Evolutionary conservation across 2,888 invertebrate genomes (phyloP), one percentile per base, ranked within the genome.

Genomic region (Lasiommata megera): DNA sequence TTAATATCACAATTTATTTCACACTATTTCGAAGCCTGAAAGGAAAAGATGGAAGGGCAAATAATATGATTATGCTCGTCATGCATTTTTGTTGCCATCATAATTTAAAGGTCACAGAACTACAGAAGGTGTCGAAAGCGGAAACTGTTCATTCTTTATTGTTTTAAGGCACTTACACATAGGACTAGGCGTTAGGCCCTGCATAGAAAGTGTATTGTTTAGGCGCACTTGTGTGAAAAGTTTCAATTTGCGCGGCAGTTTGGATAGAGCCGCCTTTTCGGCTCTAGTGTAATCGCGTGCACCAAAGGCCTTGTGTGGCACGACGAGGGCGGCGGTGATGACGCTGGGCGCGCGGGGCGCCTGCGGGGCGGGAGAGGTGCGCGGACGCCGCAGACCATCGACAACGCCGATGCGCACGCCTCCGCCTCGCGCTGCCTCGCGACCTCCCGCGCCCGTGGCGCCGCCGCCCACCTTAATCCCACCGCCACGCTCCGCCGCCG

Each of bases 301-400:
- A 65, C 94, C 94, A 79, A 96, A 96, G 65, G 93, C 93, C 75
- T 95, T 95, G 76, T 95, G 93, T 8, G 96, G 96, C 69, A 96
- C 93, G 66, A 96, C 93, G 77, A 96, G 92, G 43, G 95, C 96
- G 67, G 95, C 93, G 78, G 88, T 87, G 74, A 90, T 87, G 74
- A 93, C 89, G 46, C 93, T 87, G 56, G 89, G 90, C 36, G 80
- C 79, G 50, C 88, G 86, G 6, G 89, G 89, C 38, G 84, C 81
- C 14, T 86, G 83, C 53, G 89, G 88, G 53, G 86, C 86, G 60
- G 89, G 85, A 1, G 89, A 88, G 16, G 88, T 86, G 67, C 88
- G 86, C 67, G 82, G 77, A 31, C 88, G 84, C 51, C 86, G 79
- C 60, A 77, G 69, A 12, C 81, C 84, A 53, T 84, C 86, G 54